These are phyloP conservation scores for Lacerta bilineata DNA, from an alignment of 2,797 vertebrate species.

Conservation along the genomic window DNA sequence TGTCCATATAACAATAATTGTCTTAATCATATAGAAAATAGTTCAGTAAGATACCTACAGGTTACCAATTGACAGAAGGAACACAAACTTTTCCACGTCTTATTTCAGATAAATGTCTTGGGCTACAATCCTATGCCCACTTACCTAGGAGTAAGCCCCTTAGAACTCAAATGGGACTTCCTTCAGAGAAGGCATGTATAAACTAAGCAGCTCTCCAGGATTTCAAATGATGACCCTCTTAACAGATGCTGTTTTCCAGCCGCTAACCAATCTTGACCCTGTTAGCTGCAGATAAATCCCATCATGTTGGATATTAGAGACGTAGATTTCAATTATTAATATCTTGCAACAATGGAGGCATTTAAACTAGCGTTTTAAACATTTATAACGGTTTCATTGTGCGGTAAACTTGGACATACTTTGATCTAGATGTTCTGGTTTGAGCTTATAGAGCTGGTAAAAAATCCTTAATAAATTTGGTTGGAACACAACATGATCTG, in stretches of 20 bases:
- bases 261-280: slow-evolving; percentile 21
- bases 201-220: background rate
- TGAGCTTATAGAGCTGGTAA: slow-evolving; percentile 71
- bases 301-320: slow-evolving; percentile 41
- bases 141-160: background rate
- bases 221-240: slow-evolving; percentile 46
- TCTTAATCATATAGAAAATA: background rate
- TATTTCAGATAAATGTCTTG: slow-evolving; percentile 31
- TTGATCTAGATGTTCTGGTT: slow-evolving; percentile 72
- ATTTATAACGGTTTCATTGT: slow-evolving; percentile 74
- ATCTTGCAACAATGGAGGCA: slow-evolving; percentile 59
- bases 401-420: slow-evolving; percentile 59
- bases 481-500: slow-evolving; percentile 75
- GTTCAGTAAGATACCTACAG: background rate
- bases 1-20: background rate
- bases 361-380: slow-evolving; percentile 74
- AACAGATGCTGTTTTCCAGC: slow-evolving; percentile 28
- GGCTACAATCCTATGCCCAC: background rate
- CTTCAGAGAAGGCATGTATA: background rate
- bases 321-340: slow-evolving; percentile 73
- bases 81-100: slow-evolving; percentile 8
- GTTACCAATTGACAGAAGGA: slow-evolving; percentile 39
- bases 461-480: slow-evolving; percentile 74
- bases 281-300: slow-evolving; percentile 31
- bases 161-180: background rate